Evolutionary conservation across 2,797 vertebrate species (phyloP).

Genomic region (Borostomias antarcticus): DNA sequence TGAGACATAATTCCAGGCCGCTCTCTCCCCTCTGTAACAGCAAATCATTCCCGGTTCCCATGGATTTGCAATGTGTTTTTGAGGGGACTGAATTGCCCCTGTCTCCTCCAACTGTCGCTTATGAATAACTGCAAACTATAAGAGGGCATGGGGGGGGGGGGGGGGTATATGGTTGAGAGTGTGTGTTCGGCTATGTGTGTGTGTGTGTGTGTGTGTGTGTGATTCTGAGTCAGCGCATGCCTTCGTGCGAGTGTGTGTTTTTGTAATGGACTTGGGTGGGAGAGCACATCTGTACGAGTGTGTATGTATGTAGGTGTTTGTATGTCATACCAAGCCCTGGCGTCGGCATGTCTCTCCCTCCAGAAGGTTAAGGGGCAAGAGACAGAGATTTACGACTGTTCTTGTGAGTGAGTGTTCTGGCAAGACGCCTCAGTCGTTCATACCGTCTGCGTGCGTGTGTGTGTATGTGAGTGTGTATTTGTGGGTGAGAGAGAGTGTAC

Average conservation of each 20-base stretch:
- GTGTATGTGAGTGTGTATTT: conserved; percentile 10
- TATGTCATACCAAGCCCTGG: conserved; percentile 59
- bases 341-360: conserved; percentile 74
- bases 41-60: background rate
- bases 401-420: conserved; percentile 66
- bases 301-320: conserved; percentile 39
- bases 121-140: conserved; percentile 5
- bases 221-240: conserved; percentile 27
- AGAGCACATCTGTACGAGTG: conserved; percentile 6
- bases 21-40: too few relatives aligned
- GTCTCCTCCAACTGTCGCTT: background rate
- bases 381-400: conserved; percentile 68
- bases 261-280: conserved; percentile 14
- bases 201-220: conserved; percentile 34
- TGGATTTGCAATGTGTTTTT: background rate
- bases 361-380: conserved; percentile 65
- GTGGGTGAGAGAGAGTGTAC: too few relatives aligned
- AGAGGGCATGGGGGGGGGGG: too few relatives aligned
- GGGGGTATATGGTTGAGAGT: background rate
- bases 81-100: conserved; percentile 27
- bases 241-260: conserved; percentile 29
- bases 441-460: conserved; percentile 26
- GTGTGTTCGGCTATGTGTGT: conserved; percentile 19
- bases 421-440: conserved; percentile 58
- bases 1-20: background rate